These are phyloP conservation scores for Kryptolebias ocellatus DNA, from an alignment of 2,797 vertebrate species.

Conservation along the genomic window DNA sequence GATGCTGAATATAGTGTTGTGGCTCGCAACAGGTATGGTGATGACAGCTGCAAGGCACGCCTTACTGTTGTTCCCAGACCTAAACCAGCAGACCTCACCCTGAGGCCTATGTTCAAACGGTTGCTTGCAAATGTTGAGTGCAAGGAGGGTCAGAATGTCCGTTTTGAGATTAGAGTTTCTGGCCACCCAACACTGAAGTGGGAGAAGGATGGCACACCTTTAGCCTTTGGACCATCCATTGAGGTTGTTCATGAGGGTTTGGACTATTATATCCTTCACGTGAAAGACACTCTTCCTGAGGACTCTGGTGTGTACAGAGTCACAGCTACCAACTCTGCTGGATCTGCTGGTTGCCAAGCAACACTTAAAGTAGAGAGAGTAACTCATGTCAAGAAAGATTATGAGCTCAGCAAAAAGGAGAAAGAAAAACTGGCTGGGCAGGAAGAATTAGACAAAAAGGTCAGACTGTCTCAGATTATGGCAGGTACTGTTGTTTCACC, in stretches of 20 bases:
- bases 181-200: conserved; percentile 91
- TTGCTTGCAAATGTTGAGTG: conserved; percentile 95
- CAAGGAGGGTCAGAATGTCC: conserved; percentile 91
- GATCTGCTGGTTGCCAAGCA: conserved; percentile 97
- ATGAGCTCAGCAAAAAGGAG: conserved; percentile 84
- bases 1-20: conserved; percentile 95
- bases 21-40: conserved; percentile 94
- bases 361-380: conserved; percentile 91
- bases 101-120: conserved; percentile 99
- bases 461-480: conserved; percentile 93
- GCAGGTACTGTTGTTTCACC: conserved; percentile 87
- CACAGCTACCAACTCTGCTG: conserved; percentile 96
- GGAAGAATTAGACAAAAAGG: conserved; percentile 91
- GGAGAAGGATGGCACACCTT: conserved; percentile 95
- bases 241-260: conserved; percentile 96
- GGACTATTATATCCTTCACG: conserved; percentile 95
- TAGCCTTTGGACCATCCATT: conserved; percentile 92
- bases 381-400: conserved; percentile 91
- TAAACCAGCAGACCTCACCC: conserved; percentile 90
- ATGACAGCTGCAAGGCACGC: conserved; percentile 97
- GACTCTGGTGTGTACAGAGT: conserved; percentile 97
- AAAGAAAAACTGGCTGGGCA: conserved; percentile 76
- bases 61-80: conserved; percentile 91
- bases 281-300: conserved; percentile 92
- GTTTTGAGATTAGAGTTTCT: conserved; percentile 97